Percentiles rank a stretch among this genome's conserved stretches.
phyloP scores from a whole-genome alignment of 92 coral and sea anemone genomes.

The Phenganax subtilis region DNA sequence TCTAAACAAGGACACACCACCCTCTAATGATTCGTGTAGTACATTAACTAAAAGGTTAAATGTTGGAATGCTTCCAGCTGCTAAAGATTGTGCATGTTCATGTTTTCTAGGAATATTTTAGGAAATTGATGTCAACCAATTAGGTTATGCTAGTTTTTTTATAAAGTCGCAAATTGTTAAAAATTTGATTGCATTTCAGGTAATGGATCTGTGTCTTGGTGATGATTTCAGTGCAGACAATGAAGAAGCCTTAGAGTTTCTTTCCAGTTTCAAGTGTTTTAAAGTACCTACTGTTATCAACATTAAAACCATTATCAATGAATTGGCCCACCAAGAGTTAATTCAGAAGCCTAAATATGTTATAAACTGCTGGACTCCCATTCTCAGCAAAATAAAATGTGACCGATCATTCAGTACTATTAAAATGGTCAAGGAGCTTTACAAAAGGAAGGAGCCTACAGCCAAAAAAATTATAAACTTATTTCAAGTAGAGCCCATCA shows the following conservation, averaged over 20 bases:
- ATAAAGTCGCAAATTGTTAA: no score
- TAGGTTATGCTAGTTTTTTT: no score
- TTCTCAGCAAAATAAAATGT: neutral
- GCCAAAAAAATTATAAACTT: slow-evolving; percentile 43
- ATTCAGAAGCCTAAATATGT: slow-evolving; percentile 27
- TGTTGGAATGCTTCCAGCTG: no score
- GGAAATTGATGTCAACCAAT: no score
- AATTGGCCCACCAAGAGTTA: slow-evolving; percentile 33
- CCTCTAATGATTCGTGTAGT: no score
- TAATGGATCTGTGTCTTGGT: neutral
- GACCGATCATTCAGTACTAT: slow-evolving; percentile 29
- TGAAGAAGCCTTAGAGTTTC: slow-evolving; percentile 23
- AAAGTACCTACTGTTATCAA: slow-evolving; percentile 21
- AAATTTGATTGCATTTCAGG: no score
- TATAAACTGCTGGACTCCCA: slow-evolving; percentile 44
- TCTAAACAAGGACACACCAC: no score
- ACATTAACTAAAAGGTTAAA: no score
- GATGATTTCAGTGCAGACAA: slow-evolving; percentile 26
- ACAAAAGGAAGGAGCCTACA: slow-evolving; percentile 39
- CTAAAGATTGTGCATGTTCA: no score
- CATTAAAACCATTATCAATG: slow-evolving; percentile 14
- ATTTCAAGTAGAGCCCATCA: slow-evolving; percentile 44
- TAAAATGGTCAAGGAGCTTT: slow-evolving; percentile 31
- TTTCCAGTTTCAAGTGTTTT: slow-evolving; percentile 24
- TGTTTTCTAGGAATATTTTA: no score